A percentile compares a stretch with the other conserved stretches of the same genome.
phyloP scores from a whole-genome alignment of 1,140 invertebrate species.

The Helicoverpa zea region DNA sequence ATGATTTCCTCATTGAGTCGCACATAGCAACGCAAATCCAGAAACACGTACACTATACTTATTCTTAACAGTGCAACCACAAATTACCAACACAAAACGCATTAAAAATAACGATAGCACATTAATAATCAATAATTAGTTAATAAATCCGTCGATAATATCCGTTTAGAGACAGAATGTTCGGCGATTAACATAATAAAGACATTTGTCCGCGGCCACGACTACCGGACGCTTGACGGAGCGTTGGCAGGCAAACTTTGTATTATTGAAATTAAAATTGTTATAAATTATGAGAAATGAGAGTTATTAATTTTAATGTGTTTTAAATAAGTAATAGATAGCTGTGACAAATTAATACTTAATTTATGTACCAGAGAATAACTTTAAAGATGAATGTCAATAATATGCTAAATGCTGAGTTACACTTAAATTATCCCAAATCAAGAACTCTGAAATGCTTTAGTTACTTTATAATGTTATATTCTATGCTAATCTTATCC shows the following conservation, averaged over 20 bases:
- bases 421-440: too few species aligned
- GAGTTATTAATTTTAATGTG: background rate
- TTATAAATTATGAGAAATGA: background rate
- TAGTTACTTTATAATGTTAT: too few species aligned
- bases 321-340: too few species aligned
- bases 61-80: background rate
- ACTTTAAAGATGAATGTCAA: too few species aligned
- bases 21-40: too few species aligned
- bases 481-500: too few species aligned
- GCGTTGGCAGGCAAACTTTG: conserved; percentile 50
- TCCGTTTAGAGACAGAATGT: conserved; percentile 3
- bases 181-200: conserved; percentile 71
- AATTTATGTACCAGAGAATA: too few species aligned
- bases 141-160: conserved; percentile 54
- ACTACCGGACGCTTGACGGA: conserved; percentile 65
- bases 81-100: background rate
- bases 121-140: conserved; percentile 53
- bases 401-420: too few species aligned
- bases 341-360: too few species aligned
- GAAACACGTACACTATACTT: background rate
- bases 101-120: conserved; percentile 32
- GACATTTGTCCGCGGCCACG: conserved; percentile 67
- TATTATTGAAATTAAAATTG: too few species aligned
- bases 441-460: too few species aligned
- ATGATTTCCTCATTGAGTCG: too few species aligned